Base-by-base conservation (phyloP, 2,797 vertebrate genomes). In the Xenentodon cancila region DNA sequence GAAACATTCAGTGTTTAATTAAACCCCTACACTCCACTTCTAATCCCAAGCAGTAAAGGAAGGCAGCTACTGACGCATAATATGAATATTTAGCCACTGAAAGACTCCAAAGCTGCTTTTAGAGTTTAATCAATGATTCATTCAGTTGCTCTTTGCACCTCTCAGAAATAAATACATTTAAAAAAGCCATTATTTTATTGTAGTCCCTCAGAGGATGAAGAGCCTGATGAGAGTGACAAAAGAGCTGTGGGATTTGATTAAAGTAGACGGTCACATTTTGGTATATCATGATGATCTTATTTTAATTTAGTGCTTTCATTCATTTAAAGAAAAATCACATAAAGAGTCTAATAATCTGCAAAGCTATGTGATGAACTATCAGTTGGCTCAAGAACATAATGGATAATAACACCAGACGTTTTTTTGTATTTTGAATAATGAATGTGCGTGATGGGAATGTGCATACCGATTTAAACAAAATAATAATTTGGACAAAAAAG, bases 101-200 rank as follows among this genome's bases (percentile, higher is more conserved):
- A 63, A 54, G 53, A 43, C 48, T 79, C 60, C 34, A 16, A 18
- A 45, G 64, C 51, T 71, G 54, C 68, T 75, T 84, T 70, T 60
- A 72, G 64, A 67, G 74, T 71, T 56, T 63, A 76, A 79, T 84
- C 44, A 37, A 80, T 80, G 72, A 86, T 79, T 88, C 64, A 81
- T 79, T 71, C 57, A 44, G 49, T 49, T 71, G 50, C 44, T 34
- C 68, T 58, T 17, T 59, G 20, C 21, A 25, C 22, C 65, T 66
- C 45, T 74, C 22, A 53, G 45, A 69, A 53, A 47, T 40, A 55
- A 59, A 51, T 52, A 60, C 27, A n/a, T n/a, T 0, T 1, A 55
- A 59, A 51, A 58, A 60, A 42, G 57, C 32, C 17, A 56, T 75
- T 57, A 84, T 75, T 77, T 77, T 55, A 80, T 71, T 47, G 75